Evolutionary conservation across 2,888 invertebrate genomes (phyloP).

Genomic region (Limnephilus auricula): DNA sequence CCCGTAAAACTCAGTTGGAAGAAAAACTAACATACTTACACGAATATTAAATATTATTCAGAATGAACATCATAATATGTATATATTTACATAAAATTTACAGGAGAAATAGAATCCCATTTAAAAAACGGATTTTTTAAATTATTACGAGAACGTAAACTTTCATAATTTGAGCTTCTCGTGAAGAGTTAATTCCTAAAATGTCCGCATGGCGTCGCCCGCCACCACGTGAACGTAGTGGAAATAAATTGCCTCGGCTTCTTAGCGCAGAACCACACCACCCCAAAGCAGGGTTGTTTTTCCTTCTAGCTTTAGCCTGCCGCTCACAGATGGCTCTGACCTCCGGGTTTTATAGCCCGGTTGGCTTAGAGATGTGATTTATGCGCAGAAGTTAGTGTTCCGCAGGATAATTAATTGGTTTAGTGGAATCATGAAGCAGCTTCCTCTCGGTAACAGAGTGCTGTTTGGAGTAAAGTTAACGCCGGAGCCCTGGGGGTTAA

Average conservation of each 20-base stretch:
- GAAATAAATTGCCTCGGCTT: conserved; percentile 44
- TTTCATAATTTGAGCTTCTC: not conserved
- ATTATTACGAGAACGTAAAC: not conserved
- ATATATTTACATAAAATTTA: not conserved
- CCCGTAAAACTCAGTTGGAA: not conserved
- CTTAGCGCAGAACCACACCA: conserved; percentile 42
- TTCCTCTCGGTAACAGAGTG: conserved; percentile 31
- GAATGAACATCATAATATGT: not conserved
- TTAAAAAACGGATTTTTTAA: not conserved
- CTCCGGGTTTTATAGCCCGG: not conserved
- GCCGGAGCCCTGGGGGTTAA: not conserved
- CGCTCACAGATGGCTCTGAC: conserved; percentile 48
- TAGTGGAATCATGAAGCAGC: conserved; percentile 35
- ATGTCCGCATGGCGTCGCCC: conserved; percentile 48
- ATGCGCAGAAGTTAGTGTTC: conserved; percentile 33
- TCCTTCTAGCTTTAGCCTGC: conserved; percentile 26
- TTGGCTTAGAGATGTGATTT: conserved; percentile 31
- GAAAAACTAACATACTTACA: not conserved
- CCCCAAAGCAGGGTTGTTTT: conserved; percentile 33
- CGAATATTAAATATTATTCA: not conserved
- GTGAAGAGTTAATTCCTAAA: conserved; percentile 30
- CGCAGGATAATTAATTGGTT: conserved; percentile 41
- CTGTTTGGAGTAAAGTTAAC: conserved; percentile 25
- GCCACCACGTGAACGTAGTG: conserved; percentile 33
- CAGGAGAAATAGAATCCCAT: not conserved